phyloP scores from a whole-genome alignment of 2,888 invertebrate genomes.

The Seira sanloemensis region DNA sequence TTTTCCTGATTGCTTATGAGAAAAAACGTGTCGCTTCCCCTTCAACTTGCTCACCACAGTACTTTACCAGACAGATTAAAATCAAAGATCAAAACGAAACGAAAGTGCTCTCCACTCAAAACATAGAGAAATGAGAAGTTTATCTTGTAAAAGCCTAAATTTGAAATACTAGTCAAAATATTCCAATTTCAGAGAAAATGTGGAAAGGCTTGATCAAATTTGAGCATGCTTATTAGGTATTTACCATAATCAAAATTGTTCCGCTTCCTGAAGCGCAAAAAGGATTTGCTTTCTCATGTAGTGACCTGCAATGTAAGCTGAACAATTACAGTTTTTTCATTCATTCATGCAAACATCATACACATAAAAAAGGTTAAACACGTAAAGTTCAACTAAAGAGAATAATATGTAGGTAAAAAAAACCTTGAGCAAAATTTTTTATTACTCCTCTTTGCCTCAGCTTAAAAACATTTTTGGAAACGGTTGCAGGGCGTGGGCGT shows the following conservation, averaged over 20 bases:
- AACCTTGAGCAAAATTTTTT: conserved; percentile 44
- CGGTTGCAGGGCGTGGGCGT: conserved; percentile 38
- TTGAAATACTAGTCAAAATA: too few relatives aligned
- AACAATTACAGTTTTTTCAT: neutral
- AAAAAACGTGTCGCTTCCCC: too few relatives aligned
- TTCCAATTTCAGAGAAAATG: too few relatives aligned
- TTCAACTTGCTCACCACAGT: too few relatives aligned
- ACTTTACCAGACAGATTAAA: too few relatives aligned
- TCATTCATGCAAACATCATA: conserved; percentile 10
- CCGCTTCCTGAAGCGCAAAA: neutral
- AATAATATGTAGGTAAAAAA: neutral
- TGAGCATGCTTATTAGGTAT: neutral
- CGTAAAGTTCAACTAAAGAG: conserved; percentile 13
- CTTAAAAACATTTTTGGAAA: conserved; percentile 10
- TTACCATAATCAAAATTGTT: neutral
- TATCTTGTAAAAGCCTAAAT: too few relatives aligned
- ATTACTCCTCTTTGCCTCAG: conserved; percentile 21
- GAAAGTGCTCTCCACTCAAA: too few relatives aligned
- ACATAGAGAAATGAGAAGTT: too few relatives aligned
- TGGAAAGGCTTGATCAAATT: too few relatives aligned
- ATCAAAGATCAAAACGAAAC: too few relatives aligned
- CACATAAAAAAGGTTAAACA: neutral
- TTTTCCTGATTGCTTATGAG: too few relatives aligned
- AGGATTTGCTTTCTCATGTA: neutral
- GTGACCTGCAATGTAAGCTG: neutral